Evolutionary conservation across 2,797 vertebrate genomes (phyloP).

Genomic region (Periophthalmus magnuspinnatus): DNA sequence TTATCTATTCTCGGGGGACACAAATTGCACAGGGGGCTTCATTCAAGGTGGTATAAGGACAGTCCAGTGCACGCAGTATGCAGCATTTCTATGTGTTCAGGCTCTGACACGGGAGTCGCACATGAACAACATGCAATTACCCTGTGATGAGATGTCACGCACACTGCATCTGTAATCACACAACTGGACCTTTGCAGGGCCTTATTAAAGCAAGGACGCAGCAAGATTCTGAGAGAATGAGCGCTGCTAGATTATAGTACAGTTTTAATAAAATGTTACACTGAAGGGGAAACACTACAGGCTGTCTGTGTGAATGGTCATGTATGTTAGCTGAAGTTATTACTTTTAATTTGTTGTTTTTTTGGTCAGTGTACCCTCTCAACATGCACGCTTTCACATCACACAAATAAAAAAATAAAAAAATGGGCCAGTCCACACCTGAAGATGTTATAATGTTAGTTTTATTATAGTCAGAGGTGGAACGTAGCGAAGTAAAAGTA

Average conservation of each 20-base stretch:
- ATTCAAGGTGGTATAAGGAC: slow-evolving; percentile 54
- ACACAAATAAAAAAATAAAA: not conserved
- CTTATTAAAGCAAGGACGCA: slow-evolving; percentile 27
- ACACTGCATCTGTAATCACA: slow-evolving; percentile 41
- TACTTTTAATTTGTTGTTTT: too few relatives aligned
- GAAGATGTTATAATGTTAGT: too few relatives aligned
- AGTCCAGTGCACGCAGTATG: slow-evolving; percentile 19
- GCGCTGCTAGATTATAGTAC: not conserved
- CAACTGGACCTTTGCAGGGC: slow-evolving; percentile 10
- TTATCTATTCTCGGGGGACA: slow-evolving; percentile 34
- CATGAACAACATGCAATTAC: slow-evolving; percentile 61
- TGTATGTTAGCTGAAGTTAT: too few relatives aligned
- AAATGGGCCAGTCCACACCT: too few relatives aligned
- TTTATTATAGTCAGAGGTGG: too few relatives aligned
- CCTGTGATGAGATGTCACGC: slow-evolving; percentile 35
- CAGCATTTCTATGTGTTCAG: slow-evolving; percentile 21
- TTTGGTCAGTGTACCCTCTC: too few relatives aligned
- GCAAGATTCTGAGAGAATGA: not conserved
- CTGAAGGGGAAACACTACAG: too few relatives aligned
- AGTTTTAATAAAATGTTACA: too few relatives aligned
- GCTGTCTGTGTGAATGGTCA: too few relatives aligned
- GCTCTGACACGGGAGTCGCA: slow-evolving; percentile 38
- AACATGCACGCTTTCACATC: too few relatives aligned
- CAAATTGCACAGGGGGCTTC: slow-evolving; percentile 16
- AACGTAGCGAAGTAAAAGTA: too few relatives aligned